Base-by-base conservation (phyloP, 2,113 vertebrate species). In the Nothobranchius furzeri region DNA sequence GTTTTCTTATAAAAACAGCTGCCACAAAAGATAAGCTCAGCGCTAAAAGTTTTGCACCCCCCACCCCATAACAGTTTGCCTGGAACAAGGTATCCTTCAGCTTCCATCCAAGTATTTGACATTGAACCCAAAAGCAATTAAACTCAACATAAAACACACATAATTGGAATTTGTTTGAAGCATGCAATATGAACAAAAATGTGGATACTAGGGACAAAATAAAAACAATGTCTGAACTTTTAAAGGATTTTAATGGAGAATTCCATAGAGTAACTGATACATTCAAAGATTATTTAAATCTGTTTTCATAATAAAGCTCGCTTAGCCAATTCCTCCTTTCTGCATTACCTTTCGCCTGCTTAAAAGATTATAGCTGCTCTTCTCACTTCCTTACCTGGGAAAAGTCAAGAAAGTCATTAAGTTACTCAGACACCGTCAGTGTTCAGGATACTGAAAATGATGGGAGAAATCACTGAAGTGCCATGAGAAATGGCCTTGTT, bases 321-420 rank as follows among this genome's bases (percentile, higher is more conserved):
- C 79, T 73, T 64, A 67, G 55, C 57, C 43, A 9, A 64, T 70
- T 60, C 35, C 54, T 54, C 57, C 65, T 68, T 52, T 54, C 64
- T 79, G 82, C 64, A 64, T 78, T 79, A 78, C 65, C 82, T 80
- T 83, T 65, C 78, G 79, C 70, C 75, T 73, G 66, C 68, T 88
- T 70, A 74, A 81, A 83, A 75, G 78, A 87, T 83, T 70, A 79
- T 59, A 68, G 62, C 49, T 43, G 50, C 62, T 51, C 68, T 57
- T 84, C 78, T 65, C 73, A 82, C 81, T 84, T 74, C 78, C 64
- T 88, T 82, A 86, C 76, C 83, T 89, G 58, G 67, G 87, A 76
- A 76, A 73, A 62, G 80, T 80, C 73, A 78, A 53, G 68, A 71
- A 77, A 87, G 74, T 86, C 87, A 84, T 87, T 88, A 88, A 86